These are phyloP conservation scores for Capreolus pygargus DNA, from an alignment of 2,113 vertebrate species.

Conservation along the genomic window DNA sequence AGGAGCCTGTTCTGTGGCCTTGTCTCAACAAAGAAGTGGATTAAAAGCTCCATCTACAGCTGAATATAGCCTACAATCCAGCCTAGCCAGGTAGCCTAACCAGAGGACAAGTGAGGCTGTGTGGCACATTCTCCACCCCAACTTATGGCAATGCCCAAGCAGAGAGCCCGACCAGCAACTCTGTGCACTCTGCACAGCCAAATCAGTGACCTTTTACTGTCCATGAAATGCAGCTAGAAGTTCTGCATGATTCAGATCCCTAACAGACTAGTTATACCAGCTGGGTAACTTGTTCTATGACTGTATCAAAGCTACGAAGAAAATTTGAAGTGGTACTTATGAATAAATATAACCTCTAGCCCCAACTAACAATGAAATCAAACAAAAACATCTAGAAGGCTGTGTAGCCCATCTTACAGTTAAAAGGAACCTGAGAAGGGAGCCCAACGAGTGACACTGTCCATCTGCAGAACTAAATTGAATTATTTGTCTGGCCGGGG, in stretches of 20 bases:
- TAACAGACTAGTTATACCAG: background rate
- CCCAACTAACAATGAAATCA: background rate
- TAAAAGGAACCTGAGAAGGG: background rate
- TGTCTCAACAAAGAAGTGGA: background rate
- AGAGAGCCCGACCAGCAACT: background rate
- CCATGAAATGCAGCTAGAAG: background rate
- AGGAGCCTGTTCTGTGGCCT: background rate
- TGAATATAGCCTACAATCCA: background rate
- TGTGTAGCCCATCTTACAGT: background rate
- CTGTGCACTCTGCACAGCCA: background rate
- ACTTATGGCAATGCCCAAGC: background rate
- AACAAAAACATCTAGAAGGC: background rate
- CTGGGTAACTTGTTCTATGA: background rate
- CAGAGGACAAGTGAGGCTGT: background rate
- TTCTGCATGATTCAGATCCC: background rate
- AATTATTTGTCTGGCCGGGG: background rate
- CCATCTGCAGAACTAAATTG: background rate
- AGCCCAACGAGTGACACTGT: background rate
- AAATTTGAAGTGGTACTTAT: background rate
- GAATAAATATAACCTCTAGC: background rate
- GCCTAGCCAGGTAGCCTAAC: background rate
- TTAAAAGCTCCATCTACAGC: background rate
- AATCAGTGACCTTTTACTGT: background rate
- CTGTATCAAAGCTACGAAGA: background rate
- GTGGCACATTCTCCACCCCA: background rate